Base-by-base conservation (phyloP, 2,888 invertebrate species). In the Lasioglossum calceatum region DNA sequence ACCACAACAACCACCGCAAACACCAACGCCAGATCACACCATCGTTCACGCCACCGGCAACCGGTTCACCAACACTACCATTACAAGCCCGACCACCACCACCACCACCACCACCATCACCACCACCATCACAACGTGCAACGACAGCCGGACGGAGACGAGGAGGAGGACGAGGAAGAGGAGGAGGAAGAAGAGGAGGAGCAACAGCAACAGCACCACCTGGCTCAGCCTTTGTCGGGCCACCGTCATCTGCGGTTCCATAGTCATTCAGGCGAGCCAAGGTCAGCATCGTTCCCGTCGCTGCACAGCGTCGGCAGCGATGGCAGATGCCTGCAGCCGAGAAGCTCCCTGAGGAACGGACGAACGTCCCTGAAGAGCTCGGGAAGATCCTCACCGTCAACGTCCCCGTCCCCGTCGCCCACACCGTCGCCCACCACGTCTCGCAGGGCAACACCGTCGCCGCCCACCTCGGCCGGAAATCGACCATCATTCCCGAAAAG, bases 401-500 rank as follows among this genome's bases (percentile, higher is more conserved):
- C 92, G 7, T 93, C 93, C 16, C 90, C 92, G 36, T 94, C 95
- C 16, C 91, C 92, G 5, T 92, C 93, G 39, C 92, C 93, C 50
- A 92, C 93, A 19, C 91, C 91, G 14, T 92, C 92, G 42, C 92
- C 93, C 23, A 84, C 78, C 14, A 84, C 89, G 23, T 92, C 91
- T 72, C 90, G 93, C 39, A 87, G 90, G 78, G 90, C 88, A n/a
- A 92, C 92, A 1, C 92, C 92, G 2, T 92, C 92, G 72, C 92
- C 92, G 8, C 91, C 91, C 50, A 82, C 87, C 32, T 27, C 78
- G 19, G 70, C 39, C 2, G 64, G 64, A 8, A 5, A 4, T 16
- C 64, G 64, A 91, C 72, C 80, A 54, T 92, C 93, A 39, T 87
- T 90, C 23, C 85, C 84, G 0, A 39, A 84, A 47, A 72, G 72